Base-by-base conservation (phyloP, 2,888 invertebrate genomes). In the Holacanthella duospinosa region DNA sequence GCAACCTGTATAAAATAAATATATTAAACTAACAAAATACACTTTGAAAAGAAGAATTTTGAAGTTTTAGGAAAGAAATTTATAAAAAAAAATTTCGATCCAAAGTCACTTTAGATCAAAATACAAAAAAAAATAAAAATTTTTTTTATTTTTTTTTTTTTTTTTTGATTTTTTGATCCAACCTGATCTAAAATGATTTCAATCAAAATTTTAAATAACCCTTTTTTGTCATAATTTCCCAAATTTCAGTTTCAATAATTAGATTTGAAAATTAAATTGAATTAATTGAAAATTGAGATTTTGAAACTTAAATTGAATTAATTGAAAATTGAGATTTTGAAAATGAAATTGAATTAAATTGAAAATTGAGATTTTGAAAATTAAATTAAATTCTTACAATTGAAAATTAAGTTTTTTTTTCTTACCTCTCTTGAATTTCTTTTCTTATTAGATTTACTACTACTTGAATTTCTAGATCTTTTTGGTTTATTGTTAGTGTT, bases 1-100 rank as follows among this genome's bases (percentile, higher is more conserved):
- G 88, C 88, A 24, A 89, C 87, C 65, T 85, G 82, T 9, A 55
- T 16, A 55, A 43, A 43, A 29, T 57, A 43, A 43, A 24, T 36
- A 55, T 29, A 44, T 29, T 26, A 19, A 26, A 21, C 16, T 28
- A 19, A 9, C 25, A 48, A 27, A 59, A 59, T 58, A n/a, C 16
- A 43, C 26, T 53, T 29, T 25, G 25, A 53, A 48, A 27, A 63
- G 19, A 25, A 25, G 48, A 36, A 29, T 21, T 28, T 54, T 29
- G 21, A 12, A 28, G 12, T 44, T 1, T 25, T n/a, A n/a, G n/a
- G n/a, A n/a, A n/a, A n/a, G n/a, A n/a, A n/a, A n/a, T n/a, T 19
- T 26, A 24, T 25, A 25, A 25, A 16, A 16, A n/a, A 58, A 29
- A 58, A 4, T 58, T 21, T 43, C 21, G 24, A 29, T 25, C 9